Percentiles rank a stretch among this genome's conserved stretches.
These are phyloP conservation scores for Trilocha varians DNA, from an alignment of 2,888 invertebrate genomes.

Conservation along the genomic window DNA sequence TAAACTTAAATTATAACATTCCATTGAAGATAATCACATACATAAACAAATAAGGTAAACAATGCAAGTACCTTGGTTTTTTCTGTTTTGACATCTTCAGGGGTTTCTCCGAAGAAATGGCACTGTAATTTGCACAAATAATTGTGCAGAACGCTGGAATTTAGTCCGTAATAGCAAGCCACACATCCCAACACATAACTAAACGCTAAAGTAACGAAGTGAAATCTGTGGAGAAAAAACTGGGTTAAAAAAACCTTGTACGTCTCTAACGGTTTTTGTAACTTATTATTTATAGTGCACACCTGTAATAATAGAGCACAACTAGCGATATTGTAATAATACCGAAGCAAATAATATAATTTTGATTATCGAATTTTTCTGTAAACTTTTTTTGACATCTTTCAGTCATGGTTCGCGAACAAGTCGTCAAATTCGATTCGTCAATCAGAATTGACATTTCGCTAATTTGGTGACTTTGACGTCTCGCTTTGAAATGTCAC, in stretches of 20 bases:
- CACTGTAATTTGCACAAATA: slow-evolving; percentile 51
- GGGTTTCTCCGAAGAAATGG: slow-evolving; percentile 39
- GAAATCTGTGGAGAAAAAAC: slow-evolving; percentile 52
- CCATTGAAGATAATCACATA: background rate
- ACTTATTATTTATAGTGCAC: slow-evolving; percentile 11
- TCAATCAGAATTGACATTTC: slow-evolving; percentile 37
- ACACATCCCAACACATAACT: slow-evolving; percentile 68
- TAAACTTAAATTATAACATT: background rate
- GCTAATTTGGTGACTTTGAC: slow-evolving; percentile 5
- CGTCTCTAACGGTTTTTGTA: slow-evolving; percentile 11
- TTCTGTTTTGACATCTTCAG: slow-evolving; percentile 25
- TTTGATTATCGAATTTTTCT: slow-evolving; percentile 62
- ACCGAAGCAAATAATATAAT: slow-evolving; percentile 61
- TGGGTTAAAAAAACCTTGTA: slow-evolving; percentile 22
- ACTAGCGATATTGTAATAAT: slow-evolving; percentile 46
- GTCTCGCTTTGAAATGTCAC: slow-evolving; percentile 15
- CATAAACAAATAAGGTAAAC: slow-evolving; percentile 13
- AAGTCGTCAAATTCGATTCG: slow-evolving; percentile 19
- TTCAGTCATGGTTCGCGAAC: slow-evolving; percentile 66
- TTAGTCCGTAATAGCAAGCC: slow-evolving; percentile 62
- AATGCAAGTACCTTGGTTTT: slow-evolving; percentile 31
- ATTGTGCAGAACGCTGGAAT: slow-evolving; percentile 44
- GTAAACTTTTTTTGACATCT: slow-evolving; percentile 65
- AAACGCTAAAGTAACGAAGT: slow-evolving; percentile 52
- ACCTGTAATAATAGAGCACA: slow-evolving; percentile 62